A percentile compares a stretch with the other conserved stretches of the same genome.
Conservation (phyloP, 2,888 invertebrate species). For the Drosophila silvestris region DNA sequence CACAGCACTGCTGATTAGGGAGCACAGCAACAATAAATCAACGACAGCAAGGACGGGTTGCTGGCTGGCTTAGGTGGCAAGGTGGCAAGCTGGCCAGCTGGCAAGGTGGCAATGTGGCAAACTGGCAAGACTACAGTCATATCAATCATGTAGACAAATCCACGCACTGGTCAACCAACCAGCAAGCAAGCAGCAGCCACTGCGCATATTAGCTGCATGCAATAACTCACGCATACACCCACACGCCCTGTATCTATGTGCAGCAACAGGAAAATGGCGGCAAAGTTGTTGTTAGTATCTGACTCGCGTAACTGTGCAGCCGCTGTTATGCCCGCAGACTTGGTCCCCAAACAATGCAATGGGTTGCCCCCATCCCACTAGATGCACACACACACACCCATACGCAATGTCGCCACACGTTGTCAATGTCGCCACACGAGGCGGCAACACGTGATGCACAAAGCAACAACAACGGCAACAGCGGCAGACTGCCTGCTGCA, state of each 20-base stretch:
- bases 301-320: constrained; percentile 35
- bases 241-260: constrained; percentile 1
- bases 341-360: constrained; percentile 5
- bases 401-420: constrained; percentile 22
- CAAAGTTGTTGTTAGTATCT: constrained; percentile 72
- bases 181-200: constrained; percentile 6
- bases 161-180: constrained; percentile 30
- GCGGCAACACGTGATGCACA: constrained; percentile 76
- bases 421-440: constrained; percentile 64
- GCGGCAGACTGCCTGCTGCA: constrained; percentile 16
- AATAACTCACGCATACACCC: constrained; percentile 11
- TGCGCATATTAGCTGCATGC: constrained; percentile 34
- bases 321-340: constrained; percentile 24
- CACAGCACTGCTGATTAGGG: constrained; percentile 32
- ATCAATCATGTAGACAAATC: constrained; percentile 67
- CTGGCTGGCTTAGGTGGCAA: constrained; percentile 6
- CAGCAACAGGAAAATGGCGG: constrained; percentile 70
- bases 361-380: neutral
- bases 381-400: constrained; percentile 1
- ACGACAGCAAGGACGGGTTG: constrained; percentile 1
- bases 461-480: constrained; percentile 35
- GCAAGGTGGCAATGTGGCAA: constrained; percentile 3
- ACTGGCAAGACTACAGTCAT: constrained; percentile 28
- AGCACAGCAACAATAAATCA: constrained; percentile 54
- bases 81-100: neutral